Base-by-base conservation (phyloP, 2,113 vertebrate species). In the Chionomys nivalis region DNA sequence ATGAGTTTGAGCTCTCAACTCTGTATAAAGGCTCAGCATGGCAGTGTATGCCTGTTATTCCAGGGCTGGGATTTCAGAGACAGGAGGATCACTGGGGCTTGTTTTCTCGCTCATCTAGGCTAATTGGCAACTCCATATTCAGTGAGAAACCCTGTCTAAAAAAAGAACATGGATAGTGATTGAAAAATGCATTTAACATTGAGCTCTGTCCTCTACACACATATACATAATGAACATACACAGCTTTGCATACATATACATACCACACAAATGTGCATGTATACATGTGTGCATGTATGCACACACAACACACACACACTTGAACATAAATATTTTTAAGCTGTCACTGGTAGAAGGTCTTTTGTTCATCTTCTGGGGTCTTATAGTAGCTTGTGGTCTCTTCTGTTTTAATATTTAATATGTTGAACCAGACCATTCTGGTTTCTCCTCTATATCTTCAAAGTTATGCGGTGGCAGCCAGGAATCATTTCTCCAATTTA, bases 401-500 rank as follows among this genome's bases (percentile, higher is more conserved):
- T 21, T 75, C 23, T 81, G 9, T 61, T 3, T 75, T 65, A 52
- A 31, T 26, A 4, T 42, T 94, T 36, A n/a, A 7, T 39, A 26
- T 12, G 3, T 1, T 75, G 14, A 23, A 24, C 19, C 68, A 33
- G n/a, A 93, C 44, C 13, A 5, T 70, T 47, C 47, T 90, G 47
- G 13, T 88, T 96, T 23, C 36, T 94, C 23, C 73, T 82, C 28
- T 82, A 61, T n/a, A 21, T 76, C n/a, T 87, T 21, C 44, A 83
- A 28, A 90, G 11, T 83, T 21, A 87, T 77, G 3, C 33, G 61
- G 83, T 73, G 21, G 26, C 61, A 63, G 1, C 9, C 42, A 75
- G 12, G 63, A 13, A 85, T 92, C 9, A 78, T 73, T 94, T 93
- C 89, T 93, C 16, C 26, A 96, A 75, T 76, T 87, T 11, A 68